Percentiles rank a stretch among this genome's conserved stretches.
Conservation (phyloP, 2,888 invertebrate genomes). For the Megaustenia siamemsis region DNA sequence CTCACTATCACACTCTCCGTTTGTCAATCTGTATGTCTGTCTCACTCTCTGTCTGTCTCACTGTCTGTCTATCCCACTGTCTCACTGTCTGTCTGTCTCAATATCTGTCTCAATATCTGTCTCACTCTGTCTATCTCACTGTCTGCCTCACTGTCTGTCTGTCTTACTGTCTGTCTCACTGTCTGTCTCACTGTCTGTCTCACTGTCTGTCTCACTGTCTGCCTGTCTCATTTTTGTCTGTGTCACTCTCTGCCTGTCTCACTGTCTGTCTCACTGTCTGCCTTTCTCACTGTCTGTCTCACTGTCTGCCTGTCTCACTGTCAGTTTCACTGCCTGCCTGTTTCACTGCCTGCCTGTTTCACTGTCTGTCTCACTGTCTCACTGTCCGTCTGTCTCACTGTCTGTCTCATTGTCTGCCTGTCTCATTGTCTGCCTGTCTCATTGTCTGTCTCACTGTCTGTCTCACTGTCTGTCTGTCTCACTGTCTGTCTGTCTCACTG, state of each 20-base stretch:
- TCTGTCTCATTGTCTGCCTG: too few species aligned
- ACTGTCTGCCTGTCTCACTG: too few species aligned
- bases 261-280: not conserved
- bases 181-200: not conserved
- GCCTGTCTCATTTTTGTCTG: not conserved
- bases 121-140: not conserved
- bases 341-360: too few species aligned
- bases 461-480: too few species aligned
- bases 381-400: not conserved
- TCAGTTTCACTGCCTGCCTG: too few species aligned
- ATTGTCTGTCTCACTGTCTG: too few species aligned
- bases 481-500: too few species aligned
- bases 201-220: not conserved
- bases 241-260: not conserved
- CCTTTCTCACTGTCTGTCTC: too few species aligned
- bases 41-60: not conserved
- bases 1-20: not conserved
- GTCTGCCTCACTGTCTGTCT: not conserved
- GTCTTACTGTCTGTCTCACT: not conserved
- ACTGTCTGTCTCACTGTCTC: not conserved
- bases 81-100: constrained; percentile 27
- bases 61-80: constrained; percentile 5
- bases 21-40: not conserved
- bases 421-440: too few species aligned
- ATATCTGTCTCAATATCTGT: constrained; percentile 12